Evolutionary conservation across 2,113 vertebrate genomes (phyloP).

Genomic region (Sinocyclocheilus rhinocerous): DNA sequence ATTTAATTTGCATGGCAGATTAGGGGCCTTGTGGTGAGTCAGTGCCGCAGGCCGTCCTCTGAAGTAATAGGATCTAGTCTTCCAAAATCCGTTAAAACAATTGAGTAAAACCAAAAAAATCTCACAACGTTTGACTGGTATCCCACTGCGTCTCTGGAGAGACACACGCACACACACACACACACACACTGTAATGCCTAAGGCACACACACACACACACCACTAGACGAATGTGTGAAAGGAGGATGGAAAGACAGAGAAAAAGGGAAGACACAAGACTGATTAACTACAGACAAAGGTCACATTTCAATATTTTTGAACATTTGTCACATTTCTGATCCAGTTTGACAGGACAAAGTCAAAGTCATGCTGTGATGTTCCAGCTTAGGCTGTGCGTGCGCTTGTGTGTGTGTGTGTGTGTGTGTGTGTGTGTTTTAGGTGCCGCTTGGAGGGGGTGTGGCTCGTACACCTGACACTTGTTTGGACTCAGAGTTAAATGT

Average conservation of each 20-base stretch:
- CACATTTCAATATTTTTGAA: slow-evolving; percentile 27
- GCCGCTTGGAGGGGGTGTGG: too few species aligned
- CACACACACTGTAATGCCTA: not conserved
- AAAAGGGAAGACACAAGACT: slow-evolving; percentile 2
- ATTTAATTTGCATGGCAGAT: slow-evolving; percentile 99
- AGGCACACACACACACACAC: slow-evolving; percentile 45
- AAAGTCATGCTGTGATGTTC: too few species aligned
- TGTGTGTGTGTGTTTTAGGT: too few species aligned
- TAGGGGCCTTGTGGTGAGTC: slow-evolving; percentile 91
- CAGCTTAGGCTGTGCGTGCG: too few species aligned
- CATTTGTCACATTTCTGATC: slow-evolving; percentile 30
- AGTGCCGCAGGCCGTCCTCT: slow-evolving; percentile 90
- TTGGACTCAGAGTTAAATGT: too few species aligned
- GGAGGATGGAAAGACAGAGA: not conserved
- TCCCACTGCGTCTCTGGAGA: slow-evolving; percentile 61
- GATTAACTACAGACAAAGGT: slow-evolving; percentile 42
- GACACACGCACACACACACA: slow-evolving; percentile 40
- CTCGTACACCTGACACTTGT: too few species aligned
- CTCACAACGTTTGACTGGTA: slow-evolving; percentile 84
- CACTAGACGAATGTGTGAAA: not conserved
- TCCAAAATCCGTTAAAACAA: slow-evolving; percentile 99
- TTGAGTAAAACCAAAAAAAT: slow-evolving; percentile 94
- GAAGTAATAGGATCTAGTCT: slow-evolving; percentile 98
- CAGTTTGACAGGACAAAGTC: slow-evolving; percentile 10
- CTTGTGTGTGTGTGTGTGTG: too few species aligned